These are phyloP conservation scores for Gasterosteus nipponicus DNA, from an alignment of 2,113 vertebrate genomes.

Conservation along the genomic window DNA sequence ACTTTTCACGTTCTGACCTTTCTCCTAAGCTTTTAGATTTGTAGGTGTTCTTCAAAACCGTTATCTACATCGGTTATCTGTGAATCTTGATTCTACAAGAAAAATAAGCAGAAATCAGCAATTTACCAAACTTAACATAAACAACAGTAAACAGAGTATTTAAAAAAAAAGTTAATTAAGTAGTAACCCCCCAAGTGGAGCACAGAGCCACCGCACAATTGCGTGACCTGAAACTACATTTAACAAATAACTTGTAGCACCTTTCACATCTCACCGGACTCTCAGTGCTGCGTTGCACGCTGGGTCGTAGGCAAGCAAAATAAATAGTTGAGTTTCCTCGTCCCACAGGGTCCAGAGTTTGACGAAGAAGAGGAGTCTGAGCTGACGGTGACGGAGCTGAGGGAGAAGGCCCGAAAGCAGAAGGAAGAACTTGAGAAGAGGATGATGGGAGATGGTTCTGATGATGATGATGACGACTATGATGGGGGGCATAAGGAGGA, in stretches of 20 bases:
- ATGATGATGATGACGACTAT: conserved; percentile 86
- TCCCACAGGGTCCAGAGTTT: conserved; percentile 89
- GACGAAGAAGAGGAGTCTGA: conserved; percentile 94
- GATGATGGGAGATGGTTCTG: conserved; percentile 93
- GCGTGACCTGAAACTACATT: not conserved
- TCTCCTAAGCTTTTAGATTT: no score
- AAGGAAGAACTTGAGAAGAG: conserved; percentile 87
- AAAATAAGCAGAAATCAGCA: not conserved
- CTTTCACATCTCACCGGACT: not conserved
- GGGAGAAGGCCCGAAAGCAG: conserved; percentile 86
- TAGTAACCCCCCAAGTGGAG: not conserved
- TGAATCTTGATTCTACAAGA: not conserved
- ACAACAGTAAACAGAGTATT: not conserved
- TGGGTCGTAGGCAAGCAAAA: not conserved
- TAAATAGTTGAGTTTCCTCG: not conserved
- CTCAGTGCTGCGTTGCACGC: not conserved
- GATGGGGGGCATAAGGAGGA: conserved; percentile 64
- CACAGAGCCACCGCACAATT: not conserved
- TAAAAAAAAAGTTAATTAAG: not conserved
- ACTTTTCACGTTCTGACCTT: no score
- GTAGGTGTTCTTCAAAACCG: not conserved
- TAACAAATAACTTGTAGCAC: not conserved
- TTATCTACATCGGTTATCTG: no score
- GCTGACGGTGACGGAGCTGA: conserved; percentile 90
- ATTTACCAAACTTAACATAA: not conserved